These are phyloP conservation scores for Lathronympha strigana DNA, from an alignment of 2,888 invertebrate genomes.

Conservation along the genomic window DNA sequence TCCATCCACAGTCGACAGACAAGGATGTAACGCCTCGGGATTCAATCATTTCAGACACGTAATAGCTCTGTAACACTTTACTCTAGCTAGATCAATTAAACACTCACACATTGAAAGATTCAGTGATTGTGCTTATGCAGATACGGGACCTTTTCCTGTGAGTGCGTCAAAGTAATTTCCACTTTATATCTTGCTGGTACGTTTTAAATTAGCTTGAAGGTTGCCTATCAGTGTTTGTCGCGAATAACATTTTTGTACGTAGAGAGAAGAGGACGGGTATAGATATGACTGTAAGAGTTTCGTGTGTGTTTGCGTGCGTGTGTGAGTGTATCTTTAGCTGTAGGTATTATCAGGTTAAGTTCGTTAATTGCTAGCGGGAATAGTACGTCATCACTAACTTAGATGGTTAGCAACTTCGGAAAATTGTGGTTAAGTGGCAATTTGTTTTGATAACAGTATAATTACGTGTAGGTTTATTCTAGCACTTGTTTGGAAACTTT, in stretches of 20 bases:
- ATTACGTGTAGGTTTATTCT: no score
- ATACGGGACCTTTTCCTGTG: slow-evolving; percentile 42
- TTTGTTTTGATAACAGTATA: not conserved
- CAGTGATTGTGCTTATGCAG: slow-evolving; percentile 28
- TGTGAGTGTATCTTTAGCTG: slow-evolving; percentile 53
- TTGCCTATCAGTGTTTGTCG: slow-evolving; percentile 48
- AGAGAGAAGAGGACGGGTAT: slow-evolving; percentile 45
- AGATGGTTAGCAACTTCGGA: slow-evolving; percentile 11
- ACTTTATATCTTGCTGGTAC: slow-evolving; percentile 40
- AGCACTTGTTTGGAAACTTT: no score
- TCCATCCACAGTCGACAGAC: slow-evolving; percentile 12
- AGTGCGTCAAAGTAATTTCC: slow-evolving; percentile 42
- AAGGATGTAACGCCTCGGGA: slow-evolving; percentile 21
- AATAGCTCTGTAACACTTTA: slow-evolving; percentile 38
- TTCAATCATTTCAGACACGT: slow-evolving; percentile 28
- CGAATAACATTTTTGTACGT: slow-evolving; percentile 53
- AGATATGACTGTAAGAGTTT: no score
- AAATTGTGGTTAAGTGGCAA: slow-evolving; percentile 2
- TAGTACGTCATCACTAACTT: slow-evolving; percentile 11
- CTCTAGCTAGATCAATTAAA: slow-evolving; percentile 61
- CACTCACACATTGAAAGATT: slow-evolving; percentile 59
- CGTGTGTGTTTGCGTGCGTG: no score
- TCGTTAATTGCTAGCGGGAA: slow-evolving; percentile 42
- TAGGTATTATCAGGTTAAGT: slow-evolving; percentile 47
- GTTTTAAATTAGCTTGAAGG: slow-evolving; percentile 38